These are phyloP conservation scores for Patiria miniata DNA, from an alignment of 35 echinoderm and acorn worm genomes.

Conservation along the genomic window DNA sequence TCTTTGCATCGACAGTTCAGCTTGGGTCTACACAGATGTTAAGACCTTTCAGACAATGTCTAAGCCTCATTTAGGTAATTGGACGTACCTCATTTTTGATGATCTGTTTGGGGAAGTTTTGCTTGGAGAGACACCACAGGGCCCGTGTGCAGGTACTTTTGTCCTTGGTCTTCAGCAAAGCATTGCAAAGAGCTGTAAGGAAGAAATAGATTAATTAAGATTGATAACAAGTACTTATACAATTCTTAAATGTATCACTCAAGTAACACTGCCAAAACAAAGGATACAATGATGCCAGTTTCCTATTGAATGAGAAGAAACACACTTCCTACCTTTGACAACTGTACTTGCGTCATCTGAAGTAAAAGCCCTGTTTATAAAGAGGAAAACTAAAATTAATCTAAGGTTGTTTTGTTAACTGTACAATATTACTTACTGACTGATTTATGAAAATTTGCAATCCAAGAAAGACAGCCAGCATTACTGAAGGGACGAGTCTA, in stretches of 20 bases:
- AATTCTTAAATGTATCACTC: too few relatives aligned
- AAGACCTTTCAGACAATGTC: too few relatives aligned
- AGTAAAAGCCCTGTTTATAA: constrained; percentile 63
- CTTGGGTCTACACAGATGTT: too few relatives aligned
- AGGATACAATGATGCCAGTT: neutral
- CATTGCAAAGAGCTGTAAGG: constrained; percentile 75
- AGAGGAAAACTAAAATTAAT: neutral
- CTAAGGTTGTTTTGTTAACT: too few relatives aligned
- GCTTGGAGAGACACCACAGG: constrained; percentile 95
- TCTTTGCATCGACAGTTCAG: too few relatives aligned
- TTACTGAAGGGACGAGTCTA: too few relatives aligned
- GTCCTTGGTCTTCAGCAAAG: constrained; percentile 90
- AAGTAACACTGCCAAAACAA: neutral
- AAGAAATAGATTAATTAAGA: too few relatives aligned
- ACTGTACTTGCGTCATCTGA: constrained; percentile 52
- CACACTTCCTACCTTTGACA: constrained; percentile 67
- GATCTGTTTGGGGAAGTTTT: constrained; percentile 53
- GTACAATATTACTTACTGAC: too few relatives aligned
- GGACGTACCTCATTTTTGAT: constrained; percentile 81
- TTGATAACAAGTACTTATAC: too few relatives aligned
- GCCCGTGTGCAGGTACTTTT: constrained; percentile 92
- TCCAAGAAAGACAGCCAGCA: too few relatives aligned
- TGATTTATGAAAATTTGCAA: too few relatives aligned
- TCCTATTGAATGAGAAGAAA: neutral
- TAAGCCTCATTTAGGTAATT: too few relatives aligned